Conservation (phyloP, 2,888 invertebrate species). For the Spilosoma lubricipeda region DNA sequence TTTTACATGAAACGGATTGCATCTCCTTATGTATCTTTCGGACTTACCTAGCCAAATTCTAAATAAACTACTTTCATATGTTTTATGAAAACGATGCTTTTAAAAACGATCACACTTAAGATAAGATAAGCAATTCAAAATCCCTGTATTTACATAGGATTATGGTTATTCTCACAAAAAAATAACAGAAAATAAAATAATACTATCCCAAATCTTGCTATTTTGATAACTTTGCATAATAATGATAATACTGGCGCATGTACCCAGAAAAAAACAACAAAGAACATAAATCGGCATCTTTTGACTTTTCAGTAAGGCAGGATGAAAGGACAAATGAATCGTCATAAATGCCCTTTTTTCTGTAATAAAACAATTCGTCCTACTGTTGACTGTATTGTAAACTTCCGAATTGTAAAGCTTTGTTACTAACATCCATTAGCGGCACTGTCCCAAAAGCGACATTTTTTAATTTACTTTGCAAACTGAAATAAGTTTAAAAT, state of each 20-base stretch:
- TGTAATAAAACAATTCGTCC: conserved; percentile 81
- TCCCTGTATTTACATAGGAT: conserved; percentile 42
- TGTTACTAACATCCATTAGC: conserved; percentile 73
- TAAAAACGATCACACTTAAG: conserved; percentile 13
- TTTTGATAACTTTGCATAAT: conserved; percentile 61
- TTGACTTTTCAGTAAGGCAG: conserved; percentile 61
- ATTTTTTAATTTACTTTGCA: conserved; percentile 60
- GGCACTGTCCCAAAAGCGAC: conserved; percentile 62
- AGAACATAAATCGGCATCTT: conserved; percentile 70
- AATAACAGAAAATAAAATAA: conserved; percentile 33
- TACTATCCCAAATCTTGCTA: conserved; percentile 52
- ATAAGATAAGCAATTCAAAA: conserved; percentile 22
- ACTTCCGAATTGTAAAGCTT: conserved; percentile 78
- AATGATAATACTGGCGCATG: conserved; percentile 61
- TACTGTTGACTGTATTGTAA: conserved; percentile 79
- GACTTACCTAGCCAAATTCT: neutral
- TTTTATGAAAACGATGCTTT: conserved; percentile 14
- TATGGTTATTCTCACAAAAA: conserved; percentile 45
- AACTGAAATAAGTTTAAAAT: conserved; percentile 63
- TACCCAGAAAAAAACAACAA: conserved; percentile 49
- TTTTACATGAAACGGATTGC: conserved; percentile 38
- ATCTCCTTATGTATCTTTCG: conserved; percentile 25
- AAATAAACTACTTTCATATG: neutral
- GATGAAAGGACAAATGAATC: conserved; percentile 59
- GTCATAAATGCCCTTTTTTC: conserved; percentile 76